Base-by-base conservation (phyloP, 2,797 vertebrate species). In the Alfaro cultratus region DNA sequence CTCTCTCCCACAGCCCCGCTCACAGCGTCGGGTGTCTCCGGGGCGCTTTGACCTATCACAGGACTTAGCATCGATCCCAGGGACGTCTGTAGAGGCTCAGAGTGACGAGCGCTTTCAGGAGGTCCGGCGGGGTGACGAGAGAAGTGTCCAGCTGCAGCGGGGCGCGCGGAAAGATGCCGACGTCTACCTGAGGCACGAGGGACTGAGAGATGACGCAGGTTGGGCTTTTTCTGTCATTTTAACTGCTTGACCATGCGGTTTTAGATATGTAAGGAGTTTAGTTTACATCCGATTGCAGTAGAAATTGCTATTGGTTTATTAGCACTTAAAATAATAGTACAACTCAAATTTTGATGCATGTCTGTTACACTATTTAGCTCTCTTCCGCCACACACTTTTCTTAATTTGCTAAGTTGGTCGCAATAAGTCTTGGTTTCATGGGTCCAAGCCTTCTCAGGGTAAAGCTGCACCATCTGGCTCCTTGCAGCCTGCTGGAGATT, bases 391-490 rank as follows among this genome's bases (percentile, higher is more conserved):
- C 34, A 2, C 34, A 29, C n/a, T 49, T 29, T 68, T 79, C 75
- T 82, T 21, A 13, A 72, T 75, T 87, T 85, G 80, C 81, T 90
- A 90, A 95, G 94, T 87, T 87, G 87, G 78, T 80, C 86, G 89
- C 83, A 90, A 81, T 83, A 88, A 95, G 84, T 91, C 92, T 87
- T 93, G 91, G 84, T 90, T 91, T 83, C 79, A 92, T 79, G 86
- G 82, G 78, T 80, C 87, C 82, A 89, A 90, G 77, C 86, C 89
- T 77, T 87, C 70, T 80, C 88, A 84, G 75, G 87, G 87, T 39
- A 87, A 71, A 81, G 55, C 83, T 86, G 21, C 71, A 39, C 77
- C 83, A 3, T 46, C 74, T 71, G 82, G 45, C 72, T 81, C 77
- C 75, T 74, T 83, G 89, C 88, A 89, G 79, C 62, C 81, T 62